Conservation (phyloP, 1,140 invertebrate species). For the Rhyzopertha dominica region DNA sequence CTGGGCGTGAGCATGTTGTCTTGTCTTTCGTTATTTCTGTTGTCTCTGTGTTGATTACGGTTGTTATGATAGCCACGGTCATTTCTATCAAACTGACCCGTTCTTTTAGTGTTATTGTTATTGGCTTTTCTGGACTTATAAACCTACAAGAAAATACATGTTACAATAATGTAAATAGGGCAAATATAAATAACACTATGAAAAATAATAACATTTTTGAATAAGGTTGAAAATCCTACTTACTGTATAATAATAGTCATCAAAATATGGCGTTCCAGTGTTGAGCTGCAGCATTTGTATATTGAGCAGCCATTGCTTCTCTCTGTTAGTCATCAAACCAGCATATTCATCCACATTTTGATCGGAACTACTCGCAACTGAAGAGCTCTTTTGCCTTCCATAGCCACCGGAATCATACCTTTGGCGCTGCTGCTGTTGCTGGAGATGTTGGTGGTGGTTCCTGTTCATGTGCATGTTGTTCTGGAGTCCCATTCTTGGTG, state of each 20-base stretch:
- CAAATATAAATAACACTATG: conserved; percentile 2
- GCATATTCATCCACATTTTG: conserved; percentile 69
- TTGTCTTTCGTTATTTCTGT: conserved; percentile 46
- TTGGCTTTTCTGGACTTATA: conserved; percentile 55
- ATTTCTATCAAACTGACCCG: background rate
- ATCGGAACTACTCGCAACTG: background rate
- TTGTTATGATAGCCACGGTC: conserved; percentile 1
- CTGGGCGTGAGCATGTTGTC: conserved; percentile 51
- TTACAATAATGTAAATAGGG: background rate
- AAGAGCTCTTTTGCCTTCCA: conserved; percentile 11
- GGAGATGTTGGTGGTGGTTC: conserved; percentile 34
- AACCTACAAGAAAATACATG: conserved; percentile 48
- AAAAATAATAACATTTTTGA: too few relatives aligned
- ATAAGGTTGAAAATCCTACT: too few relatives aligned
- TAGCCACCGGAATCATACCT: conserved; percentile 20
- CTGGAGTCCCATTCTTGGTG: conserved; percentile 30
- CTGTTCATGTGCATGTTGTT: conserved; percentile 26
- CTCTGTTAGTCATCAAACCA: conserved; percentile 83
- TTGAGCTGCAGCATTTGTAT: conserved; percentile 87
- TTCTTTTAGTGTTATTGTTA: conserved; percentile 48
- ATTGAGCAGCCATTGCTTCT: conserved; percentile 91
- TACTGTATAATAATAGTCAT: conserved; percentile 81
- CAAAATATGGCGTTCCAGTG: conserved; percentile 77
- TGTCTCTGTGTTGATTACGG: conserved; percentile 42
- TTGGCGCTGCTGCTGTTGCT: conserved; percentile 18